Conservation (phyloP, 1,140 invertebrate species). For the Sycophaga agraensis region DNA sequence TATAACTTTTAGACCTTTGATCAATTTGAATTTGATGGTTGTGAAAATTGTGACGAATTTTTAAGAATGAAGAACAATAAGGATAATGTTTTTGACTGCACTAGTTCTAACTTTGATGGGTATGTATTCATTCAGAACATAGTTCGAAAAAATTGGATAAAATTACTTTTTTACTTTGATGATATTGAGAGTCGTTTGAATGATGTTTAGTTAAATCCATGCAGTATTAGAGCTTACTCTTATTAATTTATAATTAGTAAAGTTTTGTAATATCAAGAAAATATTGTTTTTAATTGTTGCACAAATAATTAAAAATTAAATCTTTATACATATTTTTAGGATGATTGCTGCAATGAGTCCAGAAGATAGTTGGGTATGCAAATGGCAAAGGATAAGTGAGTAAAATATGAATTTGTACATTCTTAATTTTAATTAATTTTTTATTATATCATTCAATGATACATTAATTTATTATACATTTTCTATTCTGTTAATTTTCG, state of each 20-base stretch:
- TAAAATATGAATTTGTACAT: constrained; percentile 33
- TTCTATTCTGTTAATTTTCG: not conserved
- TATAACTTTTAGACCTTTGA: constrained; percentile 80
- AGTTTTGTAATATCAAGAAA: no score
- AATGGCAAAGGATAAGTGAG: constrained; percentile 95
- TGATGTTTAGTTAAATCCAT: no score
- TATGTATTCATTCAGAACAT: no score
- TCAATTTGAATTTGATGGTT: constrained; percentile 96
- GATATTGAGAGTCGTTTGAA: no score
- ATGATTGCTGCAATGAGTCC: constrained; percentile 92
- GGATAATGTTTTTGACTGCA: constrained; percentile 95
- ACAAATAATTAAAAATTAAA: not conserved
- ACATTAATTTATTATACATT: constrained; percentile 7
- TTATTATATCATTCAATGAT: constrained; percentile 11
- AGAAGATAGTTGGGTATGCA: constrained; percentile 95
- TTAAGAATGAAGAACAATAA: constrained; percentile 91
- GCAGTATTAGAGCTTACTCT: no score
- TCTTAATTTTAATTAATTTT: constrained; percentile 14
- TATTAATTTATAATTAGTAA: no score
- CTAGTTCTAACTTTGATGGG: constrained; percentile 97
- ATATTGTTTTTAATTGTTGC: not conserved
- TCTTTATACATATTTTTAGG: constrained; percentile 51
- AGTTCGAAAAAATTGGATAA: no score
- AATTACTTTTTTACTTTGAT: no score
- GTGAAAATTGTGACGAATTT: constrained; percentile 97